A percentile compares a stretch with the other conserved stretches of the same genome.
phyloP scores from a whole-genome alignment of 1,140 invertebrate species.

The Nephotettix cincticeps region DNA sequence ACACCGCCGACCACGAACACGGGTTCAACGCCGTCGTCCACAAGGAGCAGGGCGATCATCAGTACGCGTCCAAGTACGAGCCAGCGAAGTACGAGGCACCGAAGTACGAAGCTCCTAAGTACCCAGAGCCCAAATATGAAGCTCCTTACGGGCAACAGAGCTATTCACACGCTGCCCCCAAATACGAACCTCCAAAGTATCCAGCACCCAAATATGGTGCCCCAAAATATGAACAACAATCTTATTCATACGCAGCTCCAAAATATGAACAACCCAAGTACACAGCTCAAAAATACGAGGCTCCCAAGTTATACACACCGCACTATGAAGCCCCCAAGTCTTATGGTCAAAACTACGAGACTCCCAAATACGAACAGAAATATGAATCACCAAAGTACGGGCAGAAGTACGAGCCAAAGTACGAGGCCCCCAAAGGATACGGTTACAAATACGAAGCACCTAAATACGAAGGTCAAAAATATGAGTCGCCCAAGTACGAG shows the following conservation, averaged over 20 bases:
- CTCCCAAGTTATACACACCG: not conserved
- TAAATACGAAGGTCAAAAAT: constrained; percentile 7
- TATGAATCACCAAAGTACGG: not conserved
- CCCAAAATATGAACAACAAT: not conserved
- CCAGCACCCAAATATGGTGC: too few relatives aligned
- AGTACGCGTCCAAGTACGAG: constrained; percentile 26
- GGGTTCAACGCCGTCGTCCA: constrained; percentile 61
- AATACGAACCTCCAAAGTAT: not conserved
- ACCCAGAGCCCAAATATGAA: not conserved
- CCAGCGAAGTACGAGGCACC: constrained; percentile 13
- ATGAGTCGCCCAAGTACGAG: not conserved
- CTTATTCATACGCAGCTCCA: constrained; percentile 4
- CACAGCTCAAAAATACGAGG: too few relatives aligned
- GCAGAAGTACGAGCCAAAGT: not conserved
- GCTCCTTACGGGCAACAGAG: too few relatives aligned
- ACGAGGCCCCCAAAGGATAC: not conserved
- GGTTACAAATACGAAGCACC: constrained; percentile 15
- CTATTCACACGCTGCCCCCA: constrained; percentile 5
- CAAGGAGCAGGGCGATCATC: constrained; percentile 7
- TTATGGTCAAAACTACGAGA: constrained; percentile 6
- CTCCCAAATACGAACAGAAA: not conserved
- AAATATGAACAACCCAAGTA: not conserved
- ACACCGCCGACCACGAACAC: constrained; percentile 59
- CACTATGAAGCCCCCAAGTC: not conserved
- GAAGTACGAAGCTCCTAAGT: constrained; percentile 22